Percentiles rank a stretch among this genome's conserved stretches.
Evolutionary conservation across 2,888 invertebrate species (phyloP).

Genomic region (Eumacrocentrus americanus): DNA sequence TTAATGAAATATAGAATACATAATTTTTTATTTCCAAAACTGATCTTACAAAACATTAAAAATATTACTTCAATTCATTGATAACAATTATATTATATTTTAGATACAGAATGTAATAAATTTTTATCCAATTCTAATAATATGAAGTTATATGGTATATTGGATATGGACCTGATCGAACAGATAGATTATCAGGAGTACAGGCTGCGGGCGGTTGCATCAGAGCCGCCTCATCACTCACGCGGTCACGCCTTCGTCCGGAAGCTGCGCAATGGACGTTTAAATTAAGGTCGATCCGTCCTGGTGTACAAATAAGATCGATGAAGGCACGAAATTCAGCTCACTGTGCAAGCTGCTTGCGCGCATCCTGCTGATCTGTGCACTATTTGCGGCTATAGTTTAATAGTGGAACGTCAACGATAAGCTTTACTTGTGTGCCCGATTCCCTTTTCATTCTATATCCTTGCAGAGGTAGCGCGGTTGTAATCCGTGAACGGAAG

Average conservation of each 20-base stretch:
- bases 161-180: slow-evolving; percentile 27
- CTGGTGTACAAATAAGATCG: slow-evolving; percentile 41
- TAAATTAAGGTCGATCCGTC: slow-evolving; percentile 40
- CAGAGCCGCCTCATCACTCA: slow-evolving; percentile 33
- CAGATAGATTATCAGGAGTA: slow-evolving; percentile 26
- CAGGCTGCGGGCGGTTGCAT: slow-evolving; percentile 3
- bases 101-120: too few species aligned
- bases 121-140: too few species aligned
- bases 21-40: not conserved
- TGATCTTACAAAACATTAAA: not conserved
- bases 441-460: too few species aligned
- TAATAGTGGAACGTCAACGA: slow-evolving; percentile 14
- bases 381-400: slow-evolving; percentile 4
- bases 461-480: too few species aligned
- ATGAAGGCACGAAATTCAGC: slow-evolving; percentile 34
- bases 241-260: slow-evolving; percentile 31
- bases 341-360: not conserved
- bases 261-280: slow-evolving; percentile 30
- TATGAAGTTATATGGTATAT: too few species aligned
- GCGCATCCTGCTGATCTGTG: not conserved
- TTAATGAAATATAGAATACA: not conserved
- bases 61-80: not conserved
- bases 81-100: too few species aligned
- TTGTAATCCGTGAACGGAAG: too few species aligned
- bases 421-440: too few species aligned